Evolutionary conservation across 2,888 invertebrate genomes (phyloP), one percentile per base, ranked within the genome.

Genomic region (Noctuana brunneofusca): DNA sequence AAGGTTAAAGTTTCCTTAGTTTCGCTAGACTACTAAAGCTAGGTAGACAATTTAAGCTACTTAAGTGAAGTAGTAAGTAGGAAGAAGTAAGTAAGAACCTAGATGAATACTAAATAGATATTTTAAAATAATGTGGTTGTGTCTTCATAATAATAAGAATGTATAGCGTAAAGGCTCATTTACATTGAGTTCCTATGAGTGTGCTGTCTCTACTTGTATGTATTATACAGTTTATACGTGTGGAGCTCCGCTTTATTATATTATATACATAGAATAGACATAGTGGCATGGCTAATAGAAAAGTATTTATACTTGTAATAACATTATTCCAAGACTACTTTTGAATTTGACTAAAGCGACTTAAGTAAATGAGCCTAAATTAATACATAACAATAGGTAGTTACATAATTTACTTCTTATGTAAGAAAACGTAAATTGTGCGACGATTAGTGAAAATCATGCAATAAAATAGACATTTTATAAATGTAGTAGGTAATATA

Each of bases 61-160:
- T 27, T 5, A 27, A 8, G 3, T 5, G 4, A 27, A 5, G 27
- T 27, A 8, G 27, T 27, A 27, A 8, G 27, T 27, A 27, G 27
- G 27, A 5, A 27, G 8, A 27, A 27, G 27, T 27, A 8, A 27
- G 27, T 5, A 5, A 27, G 27, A 8, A 27, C 27, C 4, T 43
- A 43, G 43, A 3, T 43, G 18, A 59, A 50, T 49, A 43, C 43
- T 56, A 27, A 46, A 49, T 6, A 35, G 27, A 49, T 52, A 52
- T 8, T 16, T 27, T 32, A 52, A 54, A 57, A 35, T 49, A 32
- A 24, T 49, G 57, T 32, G 57, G 57, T 57, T 57, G 57, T 57
- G 57, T 57, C 48, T 48, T 52, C 16, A 30, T 30, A 30, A 52
- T 32, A 57, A 4, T 5, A 14, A 3, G 3, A 4, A 41, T 41